A percentile compares a stretch with the other conserved stretches of the same genome.
These are phyloP conservation scores for Drosophila virilis DNA, from an alignment of 1,140 invertebrate genomes.

Conservation along the genomic window DNA sequence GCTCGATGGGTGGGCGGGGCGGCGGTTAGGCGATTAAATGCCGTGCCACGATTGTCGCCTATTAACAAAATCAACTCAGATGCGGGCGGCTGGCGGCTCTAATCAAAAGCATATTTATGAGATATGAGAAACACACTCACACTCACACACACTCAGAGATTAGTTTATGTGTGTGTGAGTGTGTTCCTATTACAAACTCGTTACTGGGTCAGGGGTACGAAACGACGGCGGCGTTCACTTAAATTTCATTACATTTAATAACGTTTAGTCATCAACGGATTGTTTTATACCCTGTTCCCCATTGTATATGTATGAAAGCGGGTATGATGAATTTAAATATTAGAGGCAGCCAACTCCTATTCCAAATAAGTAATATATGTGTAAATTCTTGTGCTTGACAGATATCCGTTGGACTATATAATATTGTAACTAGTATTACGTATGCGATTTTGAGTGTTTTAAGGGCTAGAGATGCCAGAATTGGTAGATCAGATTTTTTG, in stretches of 20 bases:
- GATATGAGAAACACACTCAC: constrained; percentile 33
- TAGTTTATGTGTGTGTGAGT: constrained; percentile 5
- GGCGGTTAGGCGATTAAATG: constrained; percentile 65
- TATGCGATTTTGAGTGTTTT: too few relatives aligned
- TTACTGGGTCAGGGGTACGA: constrained; percentile 75
- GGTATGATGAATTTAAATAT: not conserved
- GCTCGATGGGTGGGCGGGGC: constrained; percentile 22
- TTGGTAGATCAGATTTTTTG: too few relatives aligned
- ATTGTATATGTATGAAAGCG: not conserved
- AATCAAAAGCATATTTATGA: constrained; percentile 79
- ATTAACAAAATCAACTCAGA: constrained; percentile 72
- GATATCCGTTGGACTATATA: too few relatives aligned
- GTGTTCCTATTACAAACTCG: constrained; percentile 41
- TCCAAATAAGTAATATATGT: too few relatives aligned
- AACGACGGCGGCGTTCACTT: constrained; percentile 53
- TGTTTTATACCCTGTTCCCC: constrained; percentile 1
- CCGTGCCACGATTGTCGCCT: constrained; percentile 65
- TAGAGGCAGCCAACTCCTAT: too few relatives aligned
- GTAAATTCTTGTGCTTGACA: too few relatives aligned
- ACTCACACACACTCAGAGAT: constrained; percentile 12
- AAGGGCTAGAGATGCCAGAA: too few relatives aligned
- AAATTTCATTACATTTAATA: constrained; percentile 78
- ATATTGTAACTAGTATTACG: too few relatives aligned
- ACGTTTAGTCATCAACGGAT: constrained; percentile 72
- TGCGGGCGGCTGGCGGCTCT: constrained; percentile 72